Conservation (phyloP, 2,113 vertebrate genomes). For the Antechinus flavipes region DNA sequence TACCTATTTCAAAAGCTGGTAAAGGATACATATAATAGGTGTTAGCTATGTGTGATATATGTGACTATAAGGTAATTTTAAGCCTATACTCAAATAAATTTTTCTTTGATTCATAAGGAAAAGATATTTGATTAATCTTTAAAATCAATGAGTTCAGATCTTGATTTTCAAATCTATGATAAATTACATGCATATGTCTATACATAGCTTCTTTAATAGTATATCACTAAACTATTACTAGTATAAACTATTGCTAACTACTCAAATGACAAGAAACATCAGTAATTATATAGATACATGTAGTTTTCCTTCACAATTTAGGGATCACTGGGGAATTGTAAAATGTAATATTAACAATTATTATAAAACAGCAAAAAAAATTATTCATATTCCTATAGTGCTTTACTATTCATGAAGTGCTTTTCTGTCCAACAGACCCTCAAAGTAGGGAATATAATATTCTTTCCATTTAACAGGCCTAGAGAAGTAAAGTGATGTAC, state of each 20-base stretch:
- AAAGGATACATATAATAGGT: not conserved
- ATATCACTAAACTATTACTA: conserved; percentile 47
- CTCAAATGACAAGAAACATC: conserved; percentile 74
- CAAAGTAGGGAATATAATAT: not conserved
- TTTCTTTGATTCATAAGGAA: not conserved
- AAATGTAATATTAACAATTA: not conserved
- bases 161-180: not conserved
- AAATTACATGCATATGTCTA: not conserved
- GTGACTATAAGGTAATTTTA: not conserved
- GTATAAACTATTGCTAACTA: conserved; percentile 77
- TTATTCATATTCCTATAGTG: not conserved
- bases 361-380: not conserved
- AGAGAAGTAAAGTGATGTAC: not conserved
- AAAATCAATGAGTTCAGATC: not conserved
- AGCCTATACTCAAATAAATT: not conserved
- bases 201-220: conserved; percentile 3
- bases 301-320: not conserved
- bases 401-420: not conserved
- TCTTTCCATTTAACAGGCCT: not conserved
- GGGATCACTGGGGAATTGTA: not conserved
- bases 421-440: not conserved
- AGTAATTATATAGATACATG: not conserved
- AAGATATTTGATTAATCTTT: not conserved
- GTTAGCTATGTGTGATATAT: not conserved
- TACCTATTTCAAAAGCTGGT: not conserved